Percentiles rank a stretch among this genome's conserved stretches.
phyloP scores from a whole-genome alignment of 2,888 invertebrate species.

The Amphipoea lucens region DNA sequence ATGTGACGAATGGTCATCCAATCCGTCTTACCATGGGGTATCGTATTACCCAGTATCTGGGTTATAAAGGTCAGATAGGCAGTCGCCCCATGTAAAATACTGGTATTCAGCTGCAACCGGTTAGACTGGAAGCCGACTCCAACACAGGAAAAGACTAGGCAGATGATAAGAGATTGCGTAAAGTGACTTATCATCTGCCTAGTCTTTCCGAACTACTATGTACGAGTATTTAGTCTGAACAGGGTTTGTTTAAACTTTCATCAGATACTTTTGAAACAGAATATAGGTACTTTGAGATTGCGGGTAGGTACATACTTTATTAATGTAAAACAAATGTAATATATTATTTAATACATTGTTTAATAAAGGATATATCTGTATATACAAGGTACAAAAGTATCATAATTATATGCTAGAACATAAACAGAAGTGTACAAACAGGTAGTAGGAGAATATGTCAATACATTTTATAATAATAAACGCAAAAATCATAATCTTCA shows the following conservation, averaged over 20 bases:
- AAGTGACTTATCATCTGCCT: neutral
- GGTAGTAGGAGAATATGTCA: conserved; percentile 48
- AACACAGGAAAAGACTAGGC: no score
- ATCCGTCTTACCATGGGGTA: no score
- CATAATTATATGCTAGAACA: conserved; percentile 64
- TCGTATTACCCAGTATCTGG: no score
- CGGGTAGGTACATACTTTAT: neutral
- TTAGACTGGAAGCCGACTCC: no score
- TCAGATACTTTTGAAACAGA: neutral
- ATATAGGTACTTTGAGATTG: neutral
- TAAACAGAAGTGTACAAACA: conserved; percentile 61
- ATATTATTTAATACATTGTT: conserved; percentile 59
- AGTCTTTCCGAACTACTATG: neutral
- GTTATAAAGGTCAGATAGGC: no score
- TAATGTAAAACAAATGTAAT: conserved; percentile 27
- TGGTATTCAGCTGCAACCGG: no score
- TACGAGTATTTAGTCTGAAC: no score
- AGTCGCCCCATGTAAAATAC: no score
- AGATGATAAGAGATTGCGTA: no score
- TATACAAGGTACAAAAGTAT: conserved; percentile 84
- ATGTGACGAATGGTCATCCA: no score
- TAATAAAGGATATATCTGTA: conserved; percentile 73
- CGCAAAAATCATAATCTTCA: conserved; percentile 28
- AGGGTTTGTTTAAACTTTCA: neutral
- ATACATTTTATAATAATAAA: conserved; percentile 38